Base-by-base conservation (phyloP, 2,113 vertebrate genomes). In the Morone chrysops region DNA sequence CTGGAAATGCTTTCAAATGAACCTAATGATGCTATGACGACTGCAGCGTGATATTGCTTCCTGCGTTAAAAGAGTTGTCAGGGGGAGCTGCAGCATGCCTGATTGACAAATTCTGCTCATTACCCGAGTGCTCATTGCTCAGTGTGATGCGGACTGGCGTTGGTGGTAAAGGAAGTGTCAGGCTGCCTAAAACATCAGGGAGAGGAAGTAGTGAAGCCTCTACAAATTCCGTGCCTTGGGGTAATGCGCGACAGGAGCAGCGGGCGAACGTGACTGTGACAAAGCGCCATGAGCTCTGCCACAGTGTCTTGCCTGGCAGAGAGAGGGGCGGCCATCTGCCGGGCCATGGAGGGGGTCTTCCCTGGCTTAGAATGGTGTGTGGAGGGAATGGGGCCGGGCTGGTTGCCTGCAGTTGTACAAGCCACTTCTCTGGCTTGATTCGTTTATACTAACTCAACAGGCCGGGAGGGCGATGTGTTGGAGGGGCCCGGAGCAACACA, bases 41-140 rank as follows among this genome's bases (percentile, higher is more conserved):
- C 53, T 53, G 80, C 40, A 2, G 81, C 51, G 51, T 75, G 78
- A 73, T 61, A 76, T 79, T 67, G 68, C 81, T 79, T 75, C 85
- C 79, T 82, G 61, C 70, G 50, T 78, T 78, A 86, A 88, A 88
- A 71, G 78, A 72, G 67, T 16, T 81, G 83, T 84, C 78, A 81
- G 73, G 51, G 80, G 59, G 70, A 86, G 65, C 79, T 68, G 50
- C 75, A 70, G 83, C 47, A 70, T 31, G 82, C 78, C 87, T 86
- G 90, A 93, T 86, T 89, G 92, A 92, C 92, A 89, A 91, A 90
- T 87, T 82, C 86, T 85, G 80, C 86, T 91, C 90, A 89, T 93
- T 93, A 92, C 70, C 79, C 81, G 74, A 11, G 83, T 80, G 83
- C 82, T 82, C 79, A 69, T 82, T 57, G 83, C 91, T 81, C 85